Evolutionary conservation across 2,888 invertebrate species (phyloP).

Genomic region (Pandemis heparana): DNA sequence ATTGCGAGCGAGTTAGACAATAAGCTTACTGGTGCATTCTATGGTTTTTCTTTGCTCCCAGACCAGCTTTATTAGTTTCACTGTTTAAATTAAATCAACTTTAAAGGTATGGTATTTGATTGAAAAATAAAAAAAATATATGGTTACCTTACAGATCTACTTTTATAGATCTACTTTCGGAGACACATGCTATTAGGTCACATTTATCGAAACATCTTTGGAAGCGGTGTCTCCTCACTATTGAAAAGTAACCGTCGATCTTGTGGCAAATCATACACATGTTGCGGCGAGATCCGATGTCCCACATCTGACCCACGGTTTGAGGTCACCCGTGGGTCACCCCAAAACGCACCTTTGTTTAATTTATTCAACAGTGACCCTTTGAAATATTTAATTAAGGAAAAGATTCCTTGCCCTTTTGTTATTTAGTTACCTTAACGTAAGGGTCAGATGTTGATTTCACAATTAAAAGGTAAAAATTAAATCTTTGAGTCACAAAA

Average conservation of each 20-base stretch:
- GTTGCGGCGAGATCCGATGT: conserved; percentile 44
- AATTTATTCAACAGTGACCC: conserved; percentile 68
- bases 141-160: no score
- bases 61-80: no score
- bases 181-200: no score
- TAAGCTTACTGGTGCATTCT: no score
- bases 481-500: background rate
- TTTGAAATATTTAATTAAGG: conserved; percentile 74
- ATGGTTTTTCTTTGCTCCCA: no score
- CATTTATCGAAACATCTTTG: background rate
- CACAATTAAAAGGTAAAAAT: conserved; percentile 15
- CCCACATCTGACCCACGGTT: conserved; percentile 41
- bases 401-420: conserved; percentile 53
- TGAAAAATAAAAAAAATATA: no score
- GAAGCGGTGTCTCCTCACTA: conserved; percentile 2
- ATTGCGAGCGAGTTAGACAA: no score
- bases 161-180: no score
- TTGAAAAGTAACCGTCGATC: conserved; percentile 5
- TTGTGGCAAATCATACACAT: conserved; percentile 32
- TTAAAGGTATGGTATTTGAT: no score
- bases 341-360: conserved; percentile 60
- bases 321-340: conserved; percentile 21
- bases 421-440: conserved; percentile 47
- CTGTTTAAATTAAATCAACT: no score
- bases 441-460: conserved; percentile 27